Evolutionary conservation across 1,140 invertebrate species (phyloP).

Genomic region (Atta colombica): DNA sequence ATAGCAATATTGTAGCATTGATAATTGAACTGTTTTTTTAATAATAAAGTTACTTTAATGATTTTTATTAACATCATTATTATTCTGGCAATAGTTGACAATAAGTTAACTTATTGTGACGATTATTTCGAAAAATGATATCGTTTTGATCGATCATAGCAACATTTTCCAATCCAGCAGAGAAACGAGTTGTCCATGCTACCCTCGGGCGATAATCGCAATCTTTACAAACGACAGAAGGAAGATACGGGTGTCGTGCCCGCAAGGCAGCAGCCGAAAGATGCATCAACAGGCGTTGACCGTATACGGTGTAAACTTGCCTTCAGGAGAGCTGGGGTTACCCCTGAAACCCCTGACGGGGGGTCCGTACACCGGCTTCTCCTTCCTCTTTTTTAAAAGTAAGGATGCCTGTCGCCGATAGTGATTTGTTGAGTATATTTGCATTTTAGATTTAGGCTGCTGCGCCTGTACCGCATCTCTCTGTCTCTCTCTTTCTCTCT

Average conservation of each 20-base stretch:
- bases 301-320: conserved; percentile 80
- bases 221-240: conserved; percentile 11
- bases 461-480: conserved; percentile 77
- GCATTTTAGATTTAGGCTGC: conserved; percentile 86
- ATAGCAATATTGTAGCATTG: neutral
- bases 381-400: conserved; percentile 84
- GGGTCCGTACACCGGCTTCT: conserved; percentile 83
- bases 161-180: conserved; percentile 5
- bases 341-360: conserved; percentile 83
- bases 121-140: neutral
- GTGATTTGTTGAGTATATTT: conserved; percentile 86
- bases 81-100: neutral
- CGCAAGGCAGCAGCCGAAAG: conserved; percentile 68
- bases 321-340: conserved; percentile 77
- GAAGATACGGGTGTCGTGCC: conserved; percentile 49
- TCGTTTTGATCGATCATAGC: neutral
- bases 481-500: conserved; percentile 42
- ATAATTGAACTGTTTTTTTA: neutral
- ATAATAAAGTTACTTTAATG: neutral
- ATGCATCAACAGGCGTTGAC: conserved; percentile 76
- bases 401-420: conserved; percentile 86
- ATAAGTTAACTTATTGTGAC: neutral
- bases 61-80: neutral
- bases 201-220: conserved; percentile 22
- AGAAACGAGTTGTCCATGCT: conserved; percentile 10